These are phyloP conservation scores for Chamaetylas fuelleborni DNA, from an alignment of 2,113 vertebrate species.

Conservation along the genomic window DNA sequence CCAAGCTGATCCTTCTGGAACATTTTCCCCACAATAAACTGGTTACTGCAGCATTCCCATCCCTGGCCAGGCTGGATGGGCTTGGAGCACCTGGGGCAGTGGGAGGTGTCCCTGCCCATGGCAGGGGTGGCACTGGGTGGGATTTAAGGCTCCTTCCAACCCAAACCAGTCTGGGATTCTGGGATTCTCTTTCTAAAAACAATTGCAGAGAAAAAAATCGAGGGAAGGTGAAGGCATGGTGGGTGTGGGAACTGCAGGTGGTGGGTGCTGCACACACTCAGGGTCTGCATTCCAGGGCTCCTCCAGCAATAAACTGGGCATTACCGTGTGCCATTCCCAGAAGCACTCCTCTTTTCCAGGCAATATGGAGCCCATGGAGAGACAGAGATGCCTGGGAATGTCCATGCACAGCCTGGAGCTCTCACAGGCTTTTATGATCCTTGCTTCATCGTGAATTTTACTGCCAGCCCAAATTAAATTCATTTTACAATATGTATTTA, in stretches of 20 bases:
- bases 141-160: not conserved
- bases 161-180: not conserved
- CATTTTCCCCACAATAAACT: not conserved
- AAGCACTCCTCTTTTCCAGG: not conserved
- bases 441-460: not conserved
- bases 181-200: not conserved
- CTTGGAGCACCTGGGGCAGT: not conserved
- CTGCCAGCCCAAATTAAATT: not conserved
- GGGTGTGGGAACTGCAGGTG: not conserved
- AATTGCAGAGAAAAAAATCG: not conserved
- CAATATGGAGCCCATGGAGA: rapidly evolving
- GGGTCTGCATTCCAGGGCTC: not conserved
- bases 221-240: not conserved
- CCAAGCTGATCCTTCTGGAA: not conserved
- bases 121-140: rapidly evolving
- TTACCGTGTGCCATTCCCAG: not conserved
- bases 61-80: not conserved
- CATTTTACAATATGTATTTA: not conserved
- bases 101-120: not conserved
- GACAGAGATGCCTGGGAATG: not conserved
- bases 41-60: not conserved
- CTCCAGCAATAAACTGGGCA: not conserved
- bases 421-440: not conserved
- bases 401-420: not conserved
- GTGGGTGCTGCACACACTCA: not conserved